Evolutionary conservation across 2,113 vertebrate genomes (phyloP).

Genomic region (Cathartes aura): DNA sequence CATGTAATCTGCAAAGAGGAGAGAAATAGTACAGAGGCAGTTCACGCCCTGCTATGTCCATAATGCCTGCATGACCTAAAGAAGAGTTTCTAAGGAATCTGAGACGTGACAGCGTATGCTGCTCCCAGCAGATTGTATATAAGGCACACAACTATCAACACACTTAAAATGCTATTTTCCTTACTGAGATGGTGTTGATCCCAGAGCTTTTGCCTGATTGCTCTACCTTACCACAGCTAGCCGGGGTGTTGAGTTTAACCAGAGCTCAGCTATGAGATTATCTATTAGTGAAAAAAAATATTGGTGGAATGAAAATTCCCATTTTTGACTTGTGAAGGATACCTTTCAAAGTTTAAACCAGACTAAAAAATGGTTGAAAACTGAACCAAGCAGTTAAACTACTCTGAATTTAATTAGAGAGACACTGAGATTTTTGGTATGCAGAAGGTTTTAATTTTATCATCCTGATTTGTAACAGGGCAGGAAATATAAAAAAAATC

Average conservation of each 20-base stretch:
- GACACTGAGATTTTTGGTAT: neutral
- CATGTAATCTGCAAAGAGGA: neutral
- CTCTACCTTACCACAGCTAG: neutral
- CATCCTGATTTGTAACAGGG: neutral
- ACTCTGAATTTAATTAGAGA: neutral
- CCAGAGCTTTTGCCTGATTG: neutral
- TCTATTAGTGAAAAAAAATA: neutral
- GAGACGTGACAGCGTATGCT: fast-evolving
- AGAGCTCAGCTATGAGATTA: neutral
- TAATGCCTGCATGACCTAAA: neutral
- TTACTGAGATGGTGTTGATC: neutral
- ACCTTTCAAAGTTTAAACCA: neutral
- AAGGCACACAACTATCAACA: neutral
- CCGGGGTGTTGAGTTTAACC: neutral
- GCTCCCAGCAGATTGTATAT: neutral
- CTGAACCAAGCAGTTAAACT: neutral
- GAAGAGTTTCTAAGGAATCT: neutral
- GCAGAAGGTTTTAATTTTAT: neutral
- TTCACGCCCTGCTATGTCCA: neutral
- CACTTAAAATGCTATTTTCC: neutral
- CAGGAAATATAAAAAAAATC: neutral
- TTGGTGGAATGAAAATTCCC: neutral
- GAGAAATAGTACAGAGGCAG: neutral
- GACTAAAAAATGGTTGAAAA: neutral
- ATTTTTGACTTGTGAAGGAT: neutral